Evolutionary conservation across 2,888 invertebrate species (phyloP).

Genomic region (Yponomeuta evonymella): DNA sequence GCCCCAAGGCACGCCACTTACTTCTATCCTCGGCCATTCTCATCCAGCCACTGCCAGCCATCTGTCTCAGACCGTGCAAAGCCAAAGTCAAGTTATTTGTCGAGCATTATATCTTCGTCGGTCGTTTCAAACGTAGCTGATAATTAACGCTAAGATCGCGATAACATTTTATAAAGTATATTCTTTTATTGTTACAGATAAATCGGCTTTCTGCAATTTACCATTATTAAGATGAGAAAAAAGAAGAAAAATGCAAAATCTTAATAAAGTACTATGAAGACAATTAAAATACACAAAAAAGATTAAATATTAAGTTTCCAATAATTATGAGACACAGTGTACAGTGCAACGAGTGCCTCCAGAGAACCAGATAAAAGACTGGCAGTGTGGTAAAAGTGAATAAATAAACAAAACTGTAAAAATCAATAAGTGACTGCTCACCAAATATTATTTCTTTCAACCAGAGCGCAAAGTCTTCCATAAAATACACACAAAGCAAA

Average conservation of each 20-base stretch:
- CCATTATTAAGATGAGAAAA: constrained; percentile 60
- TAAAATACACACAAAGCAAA: constrained; percentile 16
- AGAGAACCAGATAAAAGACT: constrained; percentile 55
- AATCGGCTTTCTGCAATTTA: constrained; percentile 20
- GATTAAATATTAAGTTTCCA: constrained; percentile 14
- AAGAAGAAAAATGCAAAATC: constrained; percentile 59
- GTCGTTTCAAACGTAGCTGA: not conserved
- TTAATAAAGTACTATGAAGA: constrained; percentile 24
- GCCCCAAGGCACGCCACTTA: too few species aligned
- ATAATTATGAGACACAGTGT: constrained; percentile 19
- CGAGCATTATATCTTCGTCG: too few species aligned
- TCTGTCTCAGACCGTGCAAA: not conserved
- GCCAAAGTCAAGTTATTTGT: too few species aligned
- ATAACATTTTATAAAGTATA: not conserved
- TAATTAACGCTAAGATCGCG: not conserved
- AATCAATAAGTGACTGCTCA: constrained; percentile 9
- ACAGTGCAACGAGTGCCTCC: constrained; percentile 25
- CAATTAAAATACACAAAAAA: constrained; percentile 9
- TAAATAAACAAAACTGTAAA: constrained; percentile 10
- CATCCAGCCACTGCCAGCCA: too few species aligned
- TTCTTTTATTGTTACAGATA: constrained; percentile 50
- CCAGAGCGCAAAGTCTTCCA: not conserved
- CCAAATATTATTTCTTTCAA: constrained; percentile 25
- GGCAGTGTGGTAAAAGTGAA: constrained; percentile 31
- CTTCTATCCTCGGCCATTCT: too few species aligned